These are phyloP conservation scores for Gallinago nigripennis DNA, from an alignment of 2,797 vertebrate species.

Conservation along the genomic window DNA sequence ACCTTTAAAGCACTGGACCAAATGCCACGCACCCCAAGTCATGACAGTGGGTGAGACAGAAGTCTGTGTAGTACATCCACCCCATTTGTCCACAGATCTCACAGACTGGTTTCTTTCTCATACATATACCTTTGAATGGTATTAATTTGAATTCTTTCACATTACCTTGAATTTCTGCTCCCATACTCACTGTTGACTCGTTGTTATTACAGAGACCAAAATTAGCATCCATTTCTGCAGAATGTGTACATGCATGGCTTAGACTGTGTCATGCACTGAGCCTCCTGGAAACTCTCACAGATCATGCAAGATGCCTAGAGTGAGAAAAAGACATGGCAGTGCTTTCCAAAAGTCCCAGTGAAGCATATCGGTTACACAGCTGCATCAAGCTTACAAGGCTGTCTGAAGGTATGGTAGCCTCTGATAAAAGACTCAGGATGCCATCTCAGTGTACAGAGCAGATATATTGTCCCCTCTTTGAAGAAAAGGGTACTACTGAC, in stretches of 20 bases:
- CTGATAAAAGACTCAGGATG: neutral
- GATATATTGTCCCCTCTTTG: neutral
- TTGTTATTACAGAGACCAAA: neutral
- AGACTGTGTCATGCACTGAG: neutral
- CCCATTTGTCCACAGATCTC: neutral
- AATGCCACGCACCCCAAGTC: neutral
- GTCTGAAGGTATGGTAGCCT: neutral
- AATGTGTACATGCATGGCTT: neutral
- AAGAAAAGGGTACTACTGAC: neutral
- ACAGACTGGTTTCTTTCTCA: neutral
- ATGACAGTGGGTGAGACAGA: neutral
- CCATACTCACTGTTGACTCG: rapidly evolving
- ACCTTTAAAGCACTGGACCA: neutral
- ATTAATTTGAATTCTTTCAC: neutral
- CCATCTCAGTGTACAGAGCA: neutral
- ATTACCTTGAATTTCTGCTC: neutral
- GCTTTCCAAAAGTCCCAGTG: neutral
- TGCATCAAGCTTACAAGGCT: neutral
- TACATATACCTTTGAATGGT: neutral
- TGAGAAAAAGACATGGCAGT: neutral
- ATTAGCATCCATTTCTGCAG: neutral
- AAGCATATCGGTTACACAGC: neutral
- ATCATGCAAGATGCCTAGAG: neutral
- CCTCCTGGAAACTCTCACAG: neutral
- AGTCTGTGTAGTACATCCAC: neutral